phyloP scores from a whole-genome alignment of 2,797 vertebrate genomes.

The Merluccius polli region DNA sequence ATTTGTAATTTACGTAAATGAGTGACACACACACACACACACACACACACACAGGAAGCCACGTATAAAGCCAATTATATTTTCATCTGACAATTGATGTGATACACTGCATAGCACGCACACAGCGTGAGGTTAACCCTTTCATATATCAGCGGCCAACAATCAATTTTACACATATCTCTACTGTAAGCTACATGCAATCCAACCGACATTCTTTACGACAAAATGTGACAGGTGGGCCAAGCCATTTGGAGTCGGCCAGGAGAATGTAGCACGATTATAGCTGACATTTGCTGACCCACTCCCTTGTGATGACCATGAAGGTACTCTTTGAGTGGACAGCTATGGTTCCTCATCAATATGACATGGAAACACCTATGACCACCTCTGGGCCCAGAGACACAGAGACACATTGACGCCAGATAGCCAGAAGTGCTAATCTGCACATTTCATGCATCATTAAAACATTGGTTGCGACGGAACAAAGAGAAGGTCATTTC shows the following conservation, averaged over 20 bases:
- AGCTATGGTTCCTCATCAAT: constrained; percentile 64
- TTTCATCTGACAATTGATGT: background rate
- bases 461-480: constrained; percentile 58
- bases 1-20: constrained; percentile 64
- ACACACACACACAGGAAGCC: constrained; percentile 35
- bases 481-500: constrained; percentile 60
- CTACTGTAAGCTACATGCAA: background rate
- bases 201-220: background rate
- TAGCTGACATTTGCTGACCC: constrained; percentile 68
- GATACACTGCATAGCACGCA: background rate
- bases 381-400: constrained; percentile 47
- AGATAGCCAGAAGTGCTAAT: constrained; percentile 64
- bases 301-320: constrained; percentile 63
- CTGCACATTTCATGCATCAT: constrained; percentile 70
- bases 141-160: background rate
- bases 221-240: constrained; percentile 45
- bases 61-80: constrained; percentile 38
- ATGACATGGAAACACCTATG: constrained; percentile 63
- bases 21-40: constrained; percentile 43
- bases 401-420: constrained; percentile 46
- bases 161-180: background rate
- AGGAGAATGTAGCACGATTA: constrained; percentile 60
- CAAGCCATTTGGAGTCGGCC: constrained; percentile 60
- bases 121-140: constrained; percentile 12
- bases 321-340: constrained; percentile 68